A percentile compares a stretch with the other conserved stretches of the same genome.
phyloP scores from a whole-genome alignment of 2,888 invertebrate species.

The Beris chalybata region DNA sequence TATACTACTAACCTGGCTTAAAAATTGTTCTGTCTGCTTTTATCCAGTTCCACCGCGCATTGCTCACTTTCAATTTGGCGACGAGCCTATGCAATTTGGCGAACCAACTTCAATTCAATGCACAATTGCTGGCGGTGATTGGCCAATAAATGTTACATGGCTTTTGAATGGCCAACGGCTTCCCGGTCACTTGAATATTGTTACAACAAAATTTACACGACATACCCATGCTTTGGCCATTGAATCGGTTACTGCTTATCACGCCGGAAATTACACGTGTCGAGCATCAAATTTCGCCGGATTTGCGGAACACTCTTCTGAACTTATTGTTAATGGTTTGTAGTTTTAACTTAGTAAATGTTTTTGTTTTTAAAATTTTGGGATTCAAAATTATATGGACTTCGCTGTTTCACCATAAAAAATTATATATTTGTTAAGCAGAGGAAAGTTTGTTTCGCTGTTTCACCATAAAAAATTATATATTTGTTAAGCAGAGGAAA shows the following conservation, averaged over 20 bases:
- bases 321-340: conserved; percentile 65
- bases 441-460: no score
- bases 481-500: not conserved
- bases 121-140: conserved; percentile 59
- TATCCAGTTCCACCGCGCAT: conserved; percentile 69
- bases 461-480: not conserved
- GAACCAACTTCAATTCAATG: conserved; percentile 68
- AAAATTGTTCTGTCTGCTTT: not conserved
- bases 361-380: conserved; percentile 14
- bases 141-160: conserved; percentile 62
- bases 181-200: conserved; percentile 43
- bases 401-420: no score
- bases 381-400: not conserved
- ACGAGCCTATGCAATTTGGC: conserved; percentile 72
- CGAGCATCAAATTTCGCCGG: conserved; percentile 63
- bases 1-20: not conserved
- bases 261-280: conserved; percentile 65
- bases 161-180: conserved; percentile 58
- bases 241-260: conserved; percentile 63
- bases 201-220: conserved; percentile 44
- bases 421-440: not conserved
- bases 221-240: conserved; percentile 50
- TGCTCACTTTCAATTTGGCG: conserved; percentile 73
- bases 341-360: conserved; percentile 41
- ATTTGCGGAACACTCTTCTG: conserved; percentile 58